Evolutionary conservation across 2,888 invertebrate species (phyloP), one percentile per base, ranked within the genome.

Genomic region (Cinara cedri): DNA sequence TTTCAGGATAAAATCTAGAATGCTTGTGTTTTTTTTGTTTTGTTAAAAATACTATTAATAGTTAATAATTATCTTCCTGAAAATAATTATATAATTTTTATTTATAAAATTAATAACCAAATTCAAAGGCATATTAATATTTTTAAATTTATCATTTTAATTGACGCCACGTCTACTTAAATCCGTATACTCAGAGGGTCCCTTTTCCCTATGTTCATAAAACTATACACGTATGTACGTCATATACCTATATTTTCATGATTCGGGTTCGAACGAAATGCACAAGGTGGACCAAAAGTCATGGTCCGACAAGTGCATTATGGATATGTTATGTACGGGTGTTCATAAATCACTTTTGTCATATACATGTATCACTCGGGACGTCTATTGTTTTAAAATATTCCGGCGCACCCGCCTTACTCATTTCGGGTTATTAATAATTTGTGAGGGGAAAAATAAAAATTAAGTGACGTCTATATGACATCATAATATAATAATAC

Each of bases 341-440:
- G 60, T 68, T 51, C 68, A 78, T 78, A 78, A 78, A 78, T 78
- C 78, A 78, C 49, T 78, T 70, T 68, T 78, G 78, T 70, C 78
- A 78, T 60, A 8, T 68, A 78, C 68, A 8, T 60, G 60, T 60
- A 49, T 70, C 26, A 60, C 76, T 76, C 46, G 14, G 66, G 55
- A 55, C 1, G 14, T 14, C 68, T 78, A 78, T 78, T 78, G 70
- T 78, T 78, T 78, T 70, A 78, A 60, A 70, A 70, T 60, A 42
- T 13, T 49, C 19, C 34, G 51, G 34, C 14, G 16, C 21, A 49
- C 9, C 42, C 74, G 21, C 62, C 34, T 19, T 51, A 65, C 65
- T 24, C 65, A 11, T 1, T 57, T 21, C 49, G 68, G 49, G 55
- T 78, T 60, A 78, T 66, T 75, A 75, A 49, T 46, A 19, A 21